Conservation (phyloP, 1,140 invertebrate species). For the Chironomus striatipennis region DNA sequence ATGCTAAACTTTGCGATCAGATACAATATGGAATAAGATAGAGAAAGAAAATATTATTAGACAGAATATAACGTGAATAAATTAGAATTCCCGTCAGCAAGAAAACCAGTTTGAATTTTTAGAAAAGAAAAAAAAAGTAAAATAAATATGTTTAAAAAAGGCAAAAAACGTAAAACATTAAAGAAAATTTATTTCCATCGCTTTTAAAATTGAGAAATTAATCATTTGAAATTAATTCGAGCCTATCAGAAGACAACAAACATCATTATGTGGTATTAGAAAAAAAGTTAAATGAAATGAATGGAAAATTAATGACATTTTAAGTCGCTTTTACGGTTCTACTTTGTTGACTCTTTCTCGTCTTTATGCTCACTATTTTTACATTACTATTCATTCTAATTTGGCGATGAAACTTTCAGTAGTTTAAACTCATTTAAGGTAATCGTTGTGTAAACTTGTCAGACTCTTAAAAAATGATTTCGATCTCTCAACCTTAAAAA, state of each 20-base stretch:
- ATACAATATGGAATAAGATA: neutral
- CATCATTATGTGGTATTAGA: slow-evolving; percentile 13
- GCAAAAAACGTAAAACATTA: neutral
- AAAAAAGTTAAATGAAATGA: neutral
- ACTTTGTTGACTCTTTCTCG: neutral
- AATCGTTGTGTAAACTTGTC: neutral
- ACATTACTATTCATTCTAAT: too few species aligned
- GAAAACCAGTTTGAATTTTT: neutral
- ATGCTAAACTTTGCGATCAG: too few species aligned
- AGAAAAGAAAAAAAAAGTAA: neutral
- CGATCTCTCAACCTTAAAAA: neutral
- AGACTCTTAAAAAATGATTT: neutral
- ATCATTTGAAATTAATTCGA: slow-evolving; percentile 6
- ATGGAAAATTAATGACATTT: slow-evolving; percentile 14
- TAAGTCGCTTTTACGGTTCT: slow-evolving; percentile 9
- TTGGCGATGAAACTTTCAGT: neutral
- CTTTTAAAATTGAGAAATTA: neutral
- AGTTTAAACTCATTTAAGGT: slow-evolving; percentile 14
- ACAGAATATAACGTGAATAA: neutral
- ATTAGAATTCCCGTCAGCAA: slow-evolving; percentile 7
- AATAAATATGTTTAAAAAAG: neutral
- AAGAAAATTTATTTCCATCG: slow-evolving; percentile 14
- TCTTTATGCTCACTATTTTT: neutral
- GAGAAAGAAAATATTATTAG: neutral
- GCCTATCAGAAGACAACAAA: slow-evolving; percentile 12